These are phyloP conservation scores for Eulemur rufifrons DNA, from an alignment of 2,113 vertebrate genomes.

Conservation along the genomic window DNA sequence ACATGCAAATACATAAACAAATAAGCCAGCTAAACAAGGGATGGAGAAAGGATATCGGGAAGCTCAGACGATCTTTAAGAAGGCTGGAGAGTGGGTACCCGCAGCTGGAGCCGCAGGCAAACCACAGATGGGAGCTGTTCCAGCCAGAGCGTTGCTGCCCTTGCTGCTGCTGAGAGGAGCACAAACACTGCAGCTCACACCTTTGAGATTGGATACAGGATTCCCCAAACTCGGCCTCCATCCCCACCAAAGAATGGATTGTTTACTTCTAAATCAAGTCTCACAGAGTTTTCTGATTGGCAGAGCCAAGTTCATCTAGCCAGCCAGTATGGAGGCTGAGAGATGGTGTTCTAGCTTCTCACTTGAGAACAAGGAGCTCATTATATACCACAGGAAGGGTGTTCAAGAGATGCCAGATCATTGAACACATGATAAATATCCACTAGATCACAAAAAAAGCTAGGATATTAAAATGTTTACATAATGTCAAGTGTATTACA, in stretches of 20 bases:
- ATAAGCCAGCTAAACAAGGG: background rate
- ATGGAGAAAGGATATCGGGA: background rate
- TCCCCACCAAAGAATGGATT: background rate
- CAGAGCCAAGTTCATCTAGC: background rate
- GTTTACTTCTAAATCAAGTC: background rate
- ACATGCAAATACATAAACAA: background rate
- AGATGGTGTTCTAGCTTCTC: background rate
- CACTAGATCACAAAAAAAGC: background rate
- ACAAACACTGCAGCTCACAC: background rate
- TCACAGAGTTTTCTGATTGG: background rate
- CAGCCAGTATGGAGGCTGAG: background rate
- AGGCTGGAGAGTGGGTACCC: background rate
- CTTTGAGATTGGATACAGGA: background rate
- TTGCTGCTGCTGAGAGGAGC: background rate
- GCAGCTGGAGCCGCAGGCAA: too few species aligned
- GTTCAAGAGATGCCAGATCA: background rate
- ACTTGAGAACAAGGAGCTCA: background rate
- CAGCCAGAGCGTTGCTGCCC: accelerated
- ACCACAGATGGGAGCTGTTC: too few species aligned
- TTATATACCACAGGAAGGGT: background rate
- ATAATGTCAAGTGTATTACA: background rate
- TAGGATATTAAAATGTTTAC: background rate
- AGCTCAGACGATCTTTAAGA: background rate
- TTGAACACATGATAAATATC: background rate
- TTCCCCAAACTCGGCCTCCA: background rate